phyloP scores from a whole-genome alignment of 2,888 invertebrate species.

The Napeogenes inachia region DNA sequence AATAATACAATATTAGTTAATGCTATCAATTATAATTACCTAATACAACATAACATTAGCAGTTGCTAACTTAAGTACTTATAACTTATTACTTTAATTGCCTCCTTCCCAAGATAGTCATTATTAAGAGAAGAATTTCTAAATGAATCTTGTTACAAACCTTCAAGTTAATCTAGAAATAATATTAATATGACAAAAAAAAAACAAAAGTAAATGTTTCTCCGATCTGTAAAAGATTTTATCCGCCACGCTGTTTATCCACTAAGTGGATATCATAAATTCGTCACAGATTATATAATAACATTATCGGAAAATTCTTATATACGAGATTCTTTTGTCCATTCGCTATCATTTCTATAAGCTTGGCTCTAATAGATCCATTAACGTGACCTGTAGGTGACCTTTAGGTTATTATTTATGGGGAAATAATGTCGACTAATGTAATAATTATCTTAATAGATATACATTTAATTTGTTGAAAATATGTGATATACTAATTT shows the following conservation, averaged over 20 bases:
- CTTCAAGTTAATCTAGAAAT: background rate
- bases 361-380: constrained; percentile 29
- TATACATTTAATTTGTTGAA: constrained; percentile 3
- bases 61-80: too few species aligned
- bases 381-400: constrained; percentile 30
- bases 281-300: constrained; percentile 7
- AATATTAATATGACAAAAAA: background rate
- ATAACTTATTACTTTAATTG: too few species aligned
- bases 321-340: constrained; percentile 15
- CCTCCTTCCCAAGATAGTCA: too few species aligned
- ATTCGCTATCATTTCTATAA: constrained; percentile 20
- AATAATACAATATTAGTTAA: too few species aligned
- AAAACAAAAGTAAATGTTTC: background rate
- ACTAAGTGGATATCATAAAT: constrained; percentile 11
- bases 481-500: background rate
- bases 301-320: constrained; percentile 6
- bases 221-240: background rate
- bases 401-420: constrained; percentile 8
- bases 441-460: constrained; percentile 29
- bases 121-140: too few species aligned
- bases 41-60: too few species aligned
- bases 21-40: too few species aligned
- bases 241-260: background rate
- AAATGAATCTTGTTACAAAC: too few species aligned
- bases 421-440: constrained; percentile 32